phyloP scores from a whole-genome alignment of 2,797 vertebrate species.

The Siniperca obscura region DNA sequence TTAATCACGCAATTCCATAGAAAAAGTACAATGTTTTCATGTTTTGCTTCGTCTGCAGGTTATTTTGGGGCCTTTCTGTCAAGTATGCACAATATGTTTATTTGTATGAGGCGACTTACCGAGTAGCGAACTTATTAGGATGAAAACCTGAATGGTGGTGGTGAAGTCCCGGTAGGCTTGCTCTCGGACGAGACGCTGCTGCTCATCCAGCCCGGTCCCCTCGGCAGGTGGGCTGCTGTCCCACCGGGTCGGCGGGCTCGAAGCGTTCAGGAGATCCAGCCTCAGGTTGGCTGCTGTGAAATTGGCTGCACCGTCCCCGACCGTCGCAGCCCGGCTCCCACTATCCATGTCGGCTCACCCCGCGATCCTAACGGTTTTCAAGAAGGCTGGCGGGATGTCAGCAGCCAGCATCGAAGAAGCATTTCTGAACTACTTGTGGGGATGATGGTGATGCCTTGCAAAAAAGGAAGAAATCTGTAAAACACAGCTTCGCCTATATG shows the following conservation, averaged over 20 bases:
- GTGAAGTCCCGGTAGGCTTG: slow-evolving; percentile 93
- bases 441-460: slow-evolving; percentile 2
- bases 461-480: not conserved
- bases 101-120: slow-evolving; percentile 81
- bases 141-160: slow-evolving; percentile 90
- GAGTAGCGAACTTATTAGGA: slow-evolving; percentile 93
- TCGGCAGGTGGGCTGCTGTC: slow-evolving; percentile 76
- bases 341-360: slow-evolving; percentile 76
- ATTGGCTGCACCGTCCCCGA: slow-evolving; percentile 79
- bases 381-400: slow-evolving; percentile 29
- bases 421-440: slow-evolving; percentile 28
- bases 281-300: slow-evolving; percentile 77
- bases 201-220: slow-evolving; percentile 49
- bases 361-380: slow-evolving; percentile 24
- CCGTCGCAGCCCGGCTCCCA: slow-evolving; percentile 81
- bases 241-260: slow-evolving; percentile 81
- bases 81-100: not conserved
- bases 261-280: slow-evolving; percentile 82
- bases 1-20: not conserved
- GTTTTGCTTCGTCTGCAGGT: not conserved
- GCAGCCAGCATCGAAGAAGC: slow-evolving; percentile 36
- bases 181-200: slow-evolving; percentile 77
- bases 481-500: slow-evolving; percentile 1
- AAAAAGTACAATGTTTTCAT: not conserved
- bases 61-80: not conserved